These are phyloP conservation scores for Labeo catla DNA, from an alignment of 2,113 vertebrate species.

Conservation along the genomic window DNA sequence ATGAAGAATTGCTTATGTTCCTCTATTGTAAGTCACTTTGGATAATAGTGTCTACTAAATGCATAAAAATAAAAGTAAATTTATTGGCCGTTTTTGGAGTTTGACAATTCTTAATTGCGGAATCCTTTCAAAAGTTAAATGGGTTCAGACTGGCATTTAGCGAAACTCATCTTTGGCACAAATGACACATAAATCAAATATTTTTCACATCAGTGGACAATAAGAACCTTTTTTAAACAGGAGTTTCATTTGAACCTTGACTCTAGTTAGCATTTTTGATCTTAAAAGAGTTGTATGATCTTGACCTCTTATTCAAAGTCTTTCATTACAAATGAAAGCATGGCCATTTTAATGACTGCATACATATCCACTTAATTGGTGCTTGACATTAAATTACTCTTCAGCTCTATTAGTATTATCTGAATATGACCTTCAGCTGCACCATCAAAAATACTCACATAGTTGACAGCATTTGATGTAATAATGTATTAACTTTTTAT, in stretches of 20 bases:
- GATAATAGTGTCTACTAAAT: background rate
- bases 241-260: background rate
- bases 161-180: background rate
- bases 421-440: conserved; percentile 17
- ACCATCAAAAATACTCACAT: background rate
- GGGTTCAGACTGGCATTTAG: background rate
- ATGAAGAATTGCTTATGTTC: background rate
- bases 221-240: background rate
- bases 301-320: conserved; percentile 6
- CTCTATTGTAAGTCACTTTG: background rate
- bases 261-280: conserved; percentile 38
- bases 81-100: background rate
- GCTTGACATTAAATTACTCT: conserved; percentile 5
- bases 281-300: conserved; percentile 18
- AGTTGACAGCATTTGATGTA: background rate
- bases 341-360: conserved; percentile 32
- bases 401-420: conserved; percentile 2
- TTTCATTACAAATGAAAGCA: conserved; percentile 21
- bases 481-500: background rate
- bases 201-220: conserved; percentile 10
- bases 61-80: background rate
- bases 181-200: conserved; percentile 1
- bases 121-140: background rate
- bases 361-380: background rate
- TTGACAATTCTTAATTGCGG: no score